Percentiles rank a stretch among this genome's conserved stretches.
Evolutionary conservation across 2,888 invertebrate species (phyloP).

Genomic region (Physocephala rufipes): DNA sequence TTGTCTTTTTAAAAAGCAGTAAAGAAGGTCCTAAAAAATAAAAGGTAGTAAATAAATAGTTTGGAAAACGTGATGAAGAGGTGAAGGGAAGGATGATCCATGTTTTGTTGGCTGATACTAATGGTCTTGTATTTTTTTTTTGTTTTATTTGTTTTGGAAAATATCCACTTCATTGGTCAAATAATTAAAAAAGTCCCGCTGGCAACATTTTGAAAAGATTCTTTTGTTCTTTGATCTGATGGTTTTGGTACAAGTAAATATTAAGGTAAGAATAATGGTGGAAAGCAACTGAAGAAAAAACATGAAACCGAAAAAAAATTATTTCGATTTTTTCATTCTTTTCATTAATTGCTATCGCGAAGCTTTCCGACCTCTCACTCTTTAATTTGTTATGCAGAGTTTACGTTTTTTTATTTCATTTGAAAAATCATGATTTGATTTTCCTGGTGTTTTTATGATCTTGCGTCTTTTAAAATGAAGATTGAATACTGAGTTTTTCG

Average conservation of each 20-base stretch:
- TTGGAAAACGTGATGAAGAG: background rate
- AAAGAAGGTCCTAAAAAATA: background rate
- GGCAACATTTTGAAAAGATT: background rate
- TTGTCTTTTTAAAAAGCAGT: background rate
- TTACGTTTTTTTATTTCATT: no score
- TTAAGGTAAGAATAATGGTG: background rate
- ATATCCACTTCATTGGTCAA: background rate
- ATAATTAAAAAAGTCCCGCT: slow-evolving; percentile 10
- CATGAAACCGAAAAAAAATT: no score
- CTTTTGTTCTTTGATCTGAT: background rate
- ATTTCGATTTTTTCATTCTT: no score
- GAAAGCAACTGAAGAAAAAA: background rate
- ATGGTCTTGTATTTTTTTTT: background rate
- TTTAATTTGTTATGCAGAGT: no score
- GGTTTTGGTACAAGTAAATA: background rate
- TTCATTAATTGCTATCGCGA: no score
- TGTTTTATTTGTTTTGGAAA: slow-evolving; percentile 8
- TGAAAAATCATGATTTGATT: no score
- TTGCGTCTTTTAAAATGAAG: no score
- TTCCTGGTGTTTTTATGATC: no score
- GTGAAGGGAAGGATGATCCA: no score
- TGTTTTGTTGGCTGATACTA: background rate
- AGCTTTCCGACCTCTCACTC: no score
- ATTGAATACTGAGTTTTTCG: no score
- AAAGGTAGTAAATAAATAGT: background rate